A percentile compares a stretch with the other conserved stretches of the same genome.
phyloP scores from a whole-genome alignment of 2,113 vertebrate genomes.

The Turdus rufiventris region DNA sequence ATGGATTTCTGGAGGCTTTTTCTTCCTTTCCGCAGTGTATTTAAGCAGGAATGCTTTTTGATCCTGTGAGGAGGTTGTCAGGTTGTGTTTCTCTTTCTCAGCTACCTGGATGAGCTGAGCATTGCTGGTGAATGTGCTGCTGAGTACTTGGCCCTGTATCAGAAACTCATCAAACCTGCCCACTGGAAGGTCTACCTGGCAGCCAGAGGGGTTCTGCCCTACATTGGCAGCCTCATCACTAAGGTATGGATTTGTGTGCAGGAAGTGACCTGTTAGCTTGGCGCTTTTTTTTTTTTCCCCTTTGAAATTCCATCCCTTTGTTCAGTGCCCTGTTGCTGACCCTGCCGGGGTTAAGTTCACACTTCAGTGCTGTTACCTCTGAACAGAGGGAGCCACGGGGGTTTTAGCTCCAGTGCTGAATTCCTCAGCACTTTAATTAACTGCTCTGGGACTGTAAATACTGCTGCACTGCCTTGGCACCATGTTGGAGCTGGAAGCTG shows the following conservation, averaged over 20 bases:
- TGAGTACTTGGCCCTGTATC: conserved; percentile 93
- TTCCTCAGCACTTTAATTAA: background rate
- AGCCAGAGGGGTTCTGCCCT: conserved; percentile 92
- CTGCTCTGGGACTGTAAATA: background rate
- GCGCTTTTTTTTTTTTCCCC: background rate
- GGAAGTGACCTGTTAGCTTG: background rate
- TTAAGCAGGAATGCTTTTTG: background rate
- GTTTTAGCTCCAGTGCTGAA: background rate
- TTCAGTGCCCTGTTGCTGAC: background rate
- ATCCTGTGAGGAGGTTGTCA: background rate
- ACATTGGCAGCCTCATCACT: conserved; percentile 95
- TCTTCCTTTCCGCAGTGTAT: background rate
- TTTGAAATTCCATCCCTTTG: background rate
- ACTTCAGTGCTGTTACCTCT: background rate
- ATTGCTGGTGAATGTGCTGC: conserved; percentile 94
- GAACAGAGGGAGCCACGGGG: background rate
- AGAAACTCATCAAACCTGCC: conserved; percentile 94
- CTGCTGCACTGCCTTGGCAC: background rate
- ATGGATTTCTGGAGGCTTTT: background rate
- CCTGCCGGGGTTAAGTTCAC: background rate
- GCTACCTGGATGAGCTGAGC: conserved; percentile 96
- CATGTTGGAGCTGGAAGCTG: background rate
- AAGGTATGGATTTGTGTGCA: conserved; percentile 76
- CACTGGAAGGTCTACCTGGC: conserved; percentile 98
- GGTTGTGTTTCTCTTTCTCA: conserved; percentile 40